These are phyloP conservation scores for Lophotis ruficrista DNA, from an alignment of 2,113 vertebrate genomes.

Conservation along the genomic window DNA sequence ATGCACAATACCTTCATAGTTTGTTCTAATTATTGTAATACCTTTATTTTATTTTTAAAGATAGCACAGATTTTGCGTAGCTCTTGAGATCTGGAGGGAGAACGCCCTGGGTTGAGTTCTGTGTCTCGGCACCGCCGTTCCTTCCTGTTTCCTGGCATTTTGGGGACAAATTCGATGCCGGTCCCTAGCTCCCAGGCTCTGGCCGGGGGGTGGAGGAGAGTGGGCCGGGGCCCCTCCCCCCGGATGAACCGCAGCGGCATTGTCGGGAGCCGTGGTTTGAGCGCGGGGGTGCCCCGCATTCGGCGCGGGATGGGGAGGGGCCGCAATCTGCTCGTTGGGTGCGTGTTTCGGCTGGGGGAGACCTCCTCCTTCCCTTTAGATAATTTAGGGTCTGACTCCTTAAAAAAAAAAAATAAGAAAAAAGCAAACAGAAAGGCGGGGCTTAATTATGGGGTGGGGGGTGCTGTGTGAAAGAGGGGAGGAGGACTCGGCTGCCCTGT, in stretches of 20 bases:
- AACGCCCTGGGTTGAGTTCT: constrained; percentile 59
- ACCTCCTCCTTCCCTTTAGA: background rate
- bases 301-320: background rate
- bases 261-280: constrained; percentile 14
- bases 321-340: background rate
- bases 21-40: constrained; percentile 94
- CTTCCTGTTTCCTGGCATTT: constrained; percentile 73
- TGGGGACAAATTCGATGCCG: constrained; percentile 77
- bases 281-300: background rate
- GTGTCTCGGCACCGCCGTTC: constrained; percentile 69
- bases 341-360: background rate
- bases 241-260: background rate
- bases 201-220: too few species aligned
- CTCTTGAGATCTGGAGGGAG: constrained; percentile 52
- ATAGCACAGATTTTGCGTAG: constrained; percentile 69
- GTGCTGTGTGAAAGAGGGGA: background rate
- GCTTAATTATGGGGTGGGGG: background rate
- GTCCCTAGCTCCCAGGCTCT: too few species aligned
- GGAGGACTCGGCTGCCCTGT: background rate
- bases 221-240: background rate
- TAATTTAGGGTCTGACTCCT: background rate
- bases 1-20: constrained; percentile 95
- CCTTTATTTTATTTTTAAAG: constrained; percentile 80
- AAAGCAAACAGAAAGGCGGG: background rate
- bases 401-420: background rate